Percentiles rank a stretch among this genome's conserved stretches.
These are phyloP conservation scores for Zaprionus nigranus DNA, from an alignment of 1,140 invertebrate species.

Conservation along the genomic window DNA sequence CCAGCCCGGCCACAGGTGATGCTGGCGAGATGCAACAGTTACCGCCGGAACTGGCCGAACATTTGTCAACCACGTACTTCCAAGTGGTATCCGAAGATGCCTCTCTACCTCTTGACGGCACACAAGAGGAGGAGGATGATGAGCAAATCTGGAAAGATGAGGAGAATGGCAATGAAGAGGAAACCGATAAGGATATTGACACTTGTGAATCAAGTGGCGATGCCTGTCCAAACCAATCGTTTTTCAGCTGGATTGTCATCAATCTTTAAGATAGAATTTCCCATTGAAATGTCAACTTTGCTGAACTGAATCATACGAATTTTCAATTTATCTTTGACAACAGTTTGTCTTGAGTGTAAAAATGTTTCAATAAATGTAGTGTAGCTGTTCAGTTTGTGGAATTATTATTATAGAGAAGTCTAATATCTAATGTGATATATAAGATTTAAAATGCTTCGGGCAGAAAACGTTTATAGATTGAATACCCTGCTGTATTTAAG, in stretches of 20 bases:
- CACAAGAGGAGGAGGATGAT: not conserved
- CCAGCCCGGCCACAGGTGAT: not conserved
- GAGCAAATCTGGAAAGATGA: not conserved
- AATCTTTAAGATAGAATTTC: not conserved
- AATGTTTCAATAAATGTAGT: conserved; percentile 1
- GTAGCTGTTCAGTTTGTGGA: not conserved
- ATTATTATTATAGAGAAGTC: not conserved
- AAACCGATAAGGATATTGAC: not conserved
- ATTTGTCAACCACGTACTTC: not conserved
- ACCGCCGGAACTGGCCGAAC: not conserved
- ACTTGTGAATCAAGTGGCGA: not conserved
- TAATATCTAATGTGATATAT: too few species aligned
- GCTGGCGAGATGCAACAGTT: not conserved
- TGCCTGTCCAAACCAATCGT: not conserved
- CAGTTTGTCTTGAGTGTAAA: not conserved
- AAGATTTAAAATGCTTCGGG: too few species aligned
- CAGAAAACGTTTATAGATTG: too few species aligned
- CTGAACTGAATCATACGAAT: not conserved
- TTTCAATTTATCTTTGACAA: conserved; percentile 1
- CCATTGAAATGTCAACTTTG: not conserved
- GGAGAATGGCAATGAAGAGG: not conserved
- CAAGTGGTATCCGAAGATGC: not conserved
- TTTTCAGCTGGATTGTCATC: conserved; percentile 2
- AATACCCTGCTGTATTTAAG: not conserved
- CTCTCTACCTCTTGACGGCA: not conserved